These are phyloP conservation scores for Cephus nigrinus DNA, from an alignment of 2,888 invertebrate species.

Conservation along the genomic window DNA sequence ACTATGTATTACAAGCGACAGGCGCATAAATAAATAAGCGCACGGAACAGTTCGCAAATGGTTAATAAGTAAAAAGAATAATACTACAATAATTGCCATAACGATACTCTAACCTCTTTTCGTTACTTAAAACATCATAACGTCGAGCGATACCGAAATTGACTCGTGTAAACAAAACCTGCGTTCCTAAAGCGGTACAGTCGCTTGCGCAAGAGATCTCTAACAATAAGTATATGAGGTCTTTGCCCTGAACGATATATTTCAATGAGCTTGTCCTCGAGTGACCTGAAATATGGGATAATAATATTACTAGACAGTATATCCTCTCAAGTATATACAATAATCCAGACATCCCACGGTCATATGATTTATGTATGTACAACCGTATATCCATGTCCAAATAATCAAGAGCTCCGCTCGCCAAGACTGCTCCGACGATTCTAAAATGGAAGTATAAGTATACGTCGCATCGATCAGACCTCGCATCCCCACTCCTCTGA, in stretches of 20 bases:
- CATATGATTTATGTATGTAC: background rate
- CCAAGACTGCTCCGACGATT: background rate
- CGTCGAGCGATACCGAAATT: background rate
- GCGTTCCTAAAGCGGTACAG: background rate
- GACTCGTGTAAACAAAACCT: background rate
- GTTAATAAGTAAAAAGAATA: background rate
- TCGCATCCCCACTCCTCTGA: background rate
- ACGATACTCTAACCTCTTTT: background rate
- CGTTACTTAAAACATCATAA: background rate
- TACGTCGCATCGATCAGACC: constrained; percentile 34
- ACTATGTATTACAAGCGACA: background rate
- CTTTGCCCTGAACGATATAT: background rate
- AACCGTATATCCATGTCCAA: background rate
- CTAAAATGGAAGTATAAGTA: background rate
- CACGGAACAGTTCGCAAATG: background rate
- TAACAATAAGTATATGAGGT: background rate
- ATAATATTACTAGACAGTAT: background rate
- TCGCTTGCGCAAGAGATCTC: background rate
- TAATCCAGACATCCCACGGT: background rate
- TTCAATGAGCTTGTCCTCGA: background rate
- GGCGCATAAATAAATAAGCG: background rate
- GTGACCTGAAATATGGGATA: background rate
- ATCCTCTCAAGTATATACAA: background rate
- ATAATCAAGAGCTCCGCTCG: background rate
- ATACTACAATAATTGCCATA: background rate